phyloP scores from a whole-genome alignment of 2,888 invertebrate species.

The Epicampocera succincta region DNA sequence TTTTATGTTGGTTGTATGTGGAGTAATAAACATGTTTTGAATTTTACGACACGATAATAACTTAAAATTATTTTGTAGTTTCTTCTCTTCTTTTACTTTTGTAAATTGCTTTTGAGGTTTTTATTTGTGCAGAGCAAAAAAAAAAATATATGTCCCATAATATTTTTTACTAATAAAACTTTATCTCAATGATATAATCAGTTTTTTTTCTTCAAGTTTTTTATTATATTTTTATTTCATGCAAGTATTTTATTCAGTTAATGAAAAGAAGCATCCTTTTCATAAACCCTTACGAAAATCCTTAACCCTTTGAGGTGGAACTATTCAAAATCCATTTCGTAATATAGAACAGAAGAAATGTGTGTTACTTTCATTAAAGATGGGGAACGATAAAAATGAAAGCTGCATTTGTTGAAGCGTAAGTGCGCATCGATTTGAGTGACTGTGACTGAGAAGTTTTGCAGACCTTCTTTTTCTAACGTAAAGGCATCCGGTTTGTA shows the following conservation, averaged over 20 bases:
- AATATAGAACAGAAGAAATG: no score
- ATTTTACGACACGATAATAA: conserved; percentile 55
- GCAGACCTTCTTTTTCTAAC: no score
- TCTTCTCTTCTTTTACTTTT: neutral
- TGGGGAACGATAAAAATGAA: no score
- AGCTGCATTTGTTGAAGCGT: no score
- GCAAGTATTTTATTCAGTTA: conserved; percentile 55
- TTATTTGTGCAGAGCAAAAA: conserved; percentile 41
- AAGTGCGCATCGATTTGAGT: no score
- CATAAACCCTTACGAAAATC: conserved; percentile 21
- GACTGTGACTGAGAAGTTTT: no score
- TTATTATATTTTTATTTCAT: conserved; percentile 11
- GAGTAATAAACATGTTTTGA: conserved; percentile 61
- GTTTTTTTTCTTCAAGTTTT: conserved; percentile 22
- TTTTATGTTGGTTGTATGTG: neutral
- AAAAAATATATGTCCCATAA: conserved; percentile 55
- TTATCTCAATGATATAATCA: conserved; percentile 64
- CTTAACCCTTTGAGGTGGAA: conserved; percentile 39
- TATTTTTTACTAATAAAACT: conserved; percentile 66
- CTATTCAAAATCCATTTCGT: no score
- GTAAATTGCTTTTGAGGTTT: conserved; percentile 14
- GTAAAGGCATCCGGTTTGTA: no score
- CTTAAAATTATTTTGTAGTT: conserved; percentile 40
- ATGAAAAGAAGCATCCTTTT: conserved; percentile 57
- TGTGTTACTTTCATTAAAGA: neutral